Evolutionary conservation across 2,113 vertebrate genomes (phyloP).

Genomic region (Colaptes auratus): DNA sequence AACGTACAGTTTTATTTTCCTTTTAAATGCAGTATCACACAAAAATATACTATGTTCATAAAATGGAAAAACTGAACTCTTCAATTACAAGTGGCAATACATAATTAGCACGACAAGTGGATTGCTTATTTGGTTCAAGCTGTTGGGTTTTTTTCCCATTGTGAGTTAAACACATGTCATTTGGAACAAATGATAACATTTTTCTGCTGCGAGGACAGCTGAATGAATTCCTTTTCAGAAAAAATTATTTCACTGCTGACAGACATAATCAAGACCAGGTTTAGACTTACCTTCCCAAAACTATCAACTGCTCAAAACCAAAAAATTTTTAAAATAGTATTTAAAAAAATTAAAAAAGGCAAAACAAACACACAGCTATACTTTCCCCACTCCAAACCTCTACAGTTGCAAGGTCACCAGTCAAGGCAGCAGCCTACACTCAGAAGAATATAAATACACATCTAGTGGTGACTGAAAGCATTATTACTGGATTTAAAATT

Average conservation of each 20-base stretch:
- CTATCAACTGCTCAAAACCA: not conserved
- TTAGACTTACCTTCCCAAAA: not conserved
- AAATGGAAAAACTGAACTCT: not conserved
- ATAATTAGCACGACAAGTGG: not conserved
- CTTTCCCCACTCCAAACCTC: not conserved
- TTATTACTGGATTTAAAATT: not conserved
- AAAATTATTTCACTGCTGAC: not conserved
- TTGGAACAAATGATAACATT: not conserved
- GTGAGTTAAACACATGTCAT: not conserved
- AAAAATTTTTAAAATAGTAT: too few species aligned
- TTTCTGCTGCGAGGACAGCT: not conserved
- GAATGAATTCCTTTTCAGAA: not conserved
- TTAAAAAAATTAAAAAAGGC: too few species aligned
- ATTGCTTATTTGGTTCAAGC: not conserved
- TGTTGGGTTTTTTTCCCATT: not conserved
- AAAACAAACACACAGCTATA: too few species aligned
- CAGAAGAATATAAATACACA: rapidly evolving
- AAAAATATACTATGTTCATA: rapidly evolving
- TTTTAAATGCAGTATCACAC: not conserved
- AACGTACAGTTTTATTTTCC: not conserved
- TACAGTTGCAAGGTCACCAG: not conserved
- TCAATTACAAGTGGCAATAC: not conserved
- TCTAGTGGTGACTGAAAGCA: not conserved
- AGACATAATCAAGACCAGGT: not conserved
- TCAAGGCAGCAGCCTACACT: not conserved